phyloP scores from a whole-genome alignment of 2,113 vertebrate species.

The Chauna torquata region DNA sequence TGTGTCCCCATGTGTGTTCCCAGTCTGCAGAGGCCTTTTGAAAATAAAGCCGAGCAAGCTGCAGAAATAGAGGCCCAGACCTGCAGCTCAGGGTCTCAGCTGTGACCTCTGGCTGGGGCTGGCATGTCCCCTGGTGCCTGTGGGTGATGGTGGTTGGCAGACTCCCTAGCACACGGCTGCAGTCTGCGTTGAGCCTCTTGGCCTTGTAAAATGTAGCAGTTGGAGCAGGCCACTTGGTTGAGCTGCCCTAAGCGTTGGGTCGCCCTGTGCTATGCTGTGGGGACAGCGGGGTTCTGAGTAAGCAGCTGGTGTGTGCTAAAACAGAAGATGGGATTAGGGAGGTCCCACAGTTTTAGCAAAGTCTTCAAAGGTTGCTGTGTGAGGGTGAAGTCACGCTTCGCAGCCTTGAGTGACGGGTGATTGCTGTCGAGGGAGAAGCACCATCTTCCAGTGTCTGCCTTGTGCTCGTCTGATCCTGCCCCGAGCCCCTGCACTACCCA shows the following conservation, averaged over 20 bases:
- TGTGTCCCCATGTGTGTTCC: accelerated
- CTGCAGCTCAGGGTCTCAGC: background rate
- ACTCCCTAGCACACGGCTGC: accelerated
- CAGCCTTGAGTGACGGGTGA: background rate
- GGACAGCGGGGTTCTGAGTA: accelerated
- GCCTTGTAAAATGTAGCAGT: background rate
- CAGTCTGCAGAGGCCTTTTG: accelerated
- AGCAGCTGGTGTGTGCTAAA: background rate
- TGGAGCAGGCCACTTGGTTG: accelerated
- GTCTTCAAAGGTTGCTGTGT: background rate
- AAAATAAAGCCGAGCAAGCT: background rate
- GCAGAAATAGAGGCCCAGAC: background rate
- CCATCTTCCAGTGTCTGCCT: background rate
- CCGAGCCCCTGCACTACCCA: background rate
- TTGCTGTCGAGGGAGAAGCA: accelerated
- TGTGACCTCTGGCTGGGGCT: background rate
- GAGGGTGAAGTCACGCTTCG: accelerated
- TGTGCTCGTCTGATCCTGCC: background rate
- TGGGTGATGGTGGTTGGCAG: accelerated
- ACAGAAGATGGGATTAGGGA: background rate
- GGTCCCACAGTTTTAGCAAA: background rate
- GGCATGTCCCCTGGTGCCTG: background rate
- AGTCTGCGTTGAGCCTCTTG: accelerated
- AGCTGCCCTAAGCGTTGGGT: accelerated
- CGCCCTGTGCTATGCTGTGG: accelerated